Evolutionary conservation across 2,888 invertebrate genomes (phyloP).

Genomic region (Scaptomyza caliginosa): DNA sequence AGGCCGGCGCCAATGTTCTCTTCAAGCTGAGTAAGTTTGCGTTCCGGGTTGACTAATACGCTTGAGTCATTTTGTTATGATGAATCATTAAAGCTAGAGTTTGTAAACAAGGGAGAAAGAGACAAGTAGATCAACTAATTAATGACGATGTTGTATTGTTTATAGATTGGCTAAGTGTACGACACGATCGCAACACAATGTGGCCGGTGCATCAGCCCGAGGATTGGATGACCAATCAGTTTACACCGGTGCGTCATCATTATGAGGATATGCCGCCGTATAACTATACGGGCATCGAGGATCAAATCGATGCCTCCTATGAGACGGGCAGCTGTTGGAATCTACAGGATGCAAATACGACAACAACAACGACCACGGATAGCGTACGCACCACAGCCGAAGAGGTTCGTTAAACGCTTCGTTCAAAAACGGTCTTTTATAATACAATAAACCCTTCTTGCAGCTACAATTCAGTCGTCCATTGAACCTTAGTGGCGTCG

Average conservation of each 20-base stretch:
- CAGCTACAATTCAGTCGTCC: conserved; percentile 22
- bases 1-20: conserved; percentile 91
- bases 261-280: conserved; percentile 83
- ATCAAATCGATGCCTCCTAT: conserved; percentile 83
- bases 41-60: no score
- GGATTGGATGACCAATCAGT: conserved; percentile 85
- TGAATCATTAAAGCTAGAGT: neutral
- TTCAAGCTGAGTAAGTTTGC: conserved; percentile 87
- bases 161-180: conserved; percentile 89
- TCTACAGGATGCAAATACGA: conserved; percentile 78
- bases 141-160: neutral
- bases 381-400: conserved; percentile 70
- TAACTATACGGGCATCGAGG: conserved; percentile 82
- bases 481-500: conserved; percentile 23
- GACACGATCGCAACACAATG: conserved; percentile 90
- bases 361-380: conserved; percentile 76
- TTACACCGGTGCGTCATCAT: conserved; percentile 84
- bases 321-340: conserved; percentile 83
- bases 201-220: conserved; percentile 91
- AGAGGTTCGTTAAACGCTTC: conserved; percentile 39
- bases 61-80: neutral
- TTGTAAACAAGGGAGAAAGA: neutral
- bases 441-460: neutral
- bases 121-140: neutral
- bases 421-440: neutral